Base-by-base conservation (phyloP, 2,888 invertebrate species). In the Agonopterix subpropinquella region DNA sequence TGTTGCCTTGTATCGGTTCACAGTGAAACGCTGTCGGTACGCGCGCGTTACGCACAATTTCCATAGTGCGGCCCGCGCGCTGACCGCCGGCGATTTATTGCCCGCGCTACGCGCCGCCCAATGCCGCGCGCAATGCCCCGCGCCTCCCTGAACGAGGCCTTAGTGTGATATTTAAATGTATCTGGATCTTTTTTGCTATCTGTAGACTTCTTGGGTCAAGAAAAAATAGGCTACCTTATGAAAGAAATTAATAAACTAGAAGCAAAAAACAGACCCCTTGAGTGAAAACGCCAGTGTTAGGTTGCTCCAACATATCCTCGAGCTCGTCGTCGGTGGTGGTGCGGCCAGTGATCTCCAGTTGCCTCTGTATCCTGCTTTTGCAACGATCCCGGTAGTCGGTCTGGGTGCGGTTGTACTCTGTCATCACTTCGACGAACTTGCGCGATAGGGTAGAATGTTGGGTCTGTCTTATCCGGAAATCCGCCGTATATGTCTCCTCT, bases 351-450 rank as follows among this genome's bases (percentile, higher is more conserved):
- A 99, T 99, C 92, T 99, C 99, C 75, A 99, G 90, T 90, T 99
- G 99, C 86, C 99, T 92, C 60, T 83, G 85, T 94, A 99, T 99
- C 91, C 99, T 94, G 57, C 95, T 98, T 93, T 99, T 99, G 94
- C 99, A 99, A 73, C 99, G 92, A 87, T 99, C 99, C 89, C 99
- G 92, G 91, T 99, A 99, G 91, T 99, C 99, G 72, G 99, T 98
- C 90, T 99, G 99, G 80, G 99, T 99, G 86, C 98, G 95, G 91
- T 99, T 99, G 91, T 99, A 99, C 90, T 99, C 99, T 73, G 98
- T 99, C 99, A 99, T 99, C 72, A 99, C 99, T 89, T 99, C 99
- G 67, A 99, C 99, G 88, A 99, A 99, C 91, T 99, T 98, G 81
- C 99, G 94, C 67, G 98, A 98, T 77, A 99, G 90, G 66, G 99